phyloP scores from a whole-genome alignment of 2,797 vertebrate species.

The Trichosurus vulpecula region DNA sequence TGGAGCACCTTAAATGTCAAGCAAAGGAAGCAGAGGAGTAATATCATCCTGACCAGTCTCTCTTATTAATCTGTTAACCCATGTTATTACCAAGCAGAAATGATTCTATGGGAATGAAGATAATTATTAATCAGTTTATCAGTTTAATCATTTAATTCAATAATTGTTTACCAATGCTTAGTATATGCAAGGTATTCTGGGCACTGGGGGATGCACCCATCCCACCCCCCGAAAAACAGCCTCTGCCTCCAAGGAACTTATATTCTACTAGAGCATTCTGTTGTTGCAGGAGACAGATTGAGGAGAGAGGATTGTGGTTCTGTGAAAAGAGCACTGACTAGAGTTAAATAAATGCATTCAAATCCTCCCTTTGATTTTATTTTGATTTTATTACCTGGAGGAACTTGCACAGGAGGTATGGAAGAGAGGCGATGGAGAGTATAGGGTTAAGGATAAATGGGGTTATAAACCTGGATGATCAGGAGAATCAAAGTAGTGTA shows the following conservation, averaged over 20 bases:
- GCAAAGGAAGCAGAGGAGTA: background rate
- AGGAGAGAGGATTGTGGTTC: background rate
- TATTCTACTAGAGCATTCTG: background rate
- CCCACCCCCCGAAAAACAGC: background rate
- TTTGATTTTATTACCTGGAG: background rate
- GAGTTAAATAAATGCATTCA: background rate
- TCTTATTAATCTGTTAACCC: slow-evolving; percentile 33
- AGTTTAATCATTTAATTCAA: background rate
- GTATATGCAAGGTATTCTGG: background rate
- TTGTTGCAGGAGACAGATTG: background rate
- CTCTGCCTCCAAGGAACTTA: background rate
- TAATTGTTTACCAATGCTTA: background rate
- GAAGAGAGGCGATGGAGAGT: background rate
- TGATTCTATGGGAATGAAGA: slow-evolving; percentile 36
- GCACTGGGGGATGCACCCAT: background rate
- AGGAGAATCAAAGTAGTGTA: background rate
- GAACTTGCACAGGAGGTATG: background rate
- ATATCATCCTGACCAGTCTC: background rate
- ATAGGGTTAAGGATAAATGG: background rate
- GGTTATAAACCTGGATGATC: background rate
- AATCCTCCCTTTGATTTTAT: background rate
- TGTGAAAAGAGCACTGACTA: background rate
- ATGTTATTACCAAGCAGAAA: slow-evolving; percentile 17
- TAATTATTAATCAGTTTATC: background rate
- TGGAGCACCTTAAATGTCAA: background rate